Base-by-base conservation (phyloP, 1,140 invertebrate genomes). In the Zelostemma sp. region DNA sequence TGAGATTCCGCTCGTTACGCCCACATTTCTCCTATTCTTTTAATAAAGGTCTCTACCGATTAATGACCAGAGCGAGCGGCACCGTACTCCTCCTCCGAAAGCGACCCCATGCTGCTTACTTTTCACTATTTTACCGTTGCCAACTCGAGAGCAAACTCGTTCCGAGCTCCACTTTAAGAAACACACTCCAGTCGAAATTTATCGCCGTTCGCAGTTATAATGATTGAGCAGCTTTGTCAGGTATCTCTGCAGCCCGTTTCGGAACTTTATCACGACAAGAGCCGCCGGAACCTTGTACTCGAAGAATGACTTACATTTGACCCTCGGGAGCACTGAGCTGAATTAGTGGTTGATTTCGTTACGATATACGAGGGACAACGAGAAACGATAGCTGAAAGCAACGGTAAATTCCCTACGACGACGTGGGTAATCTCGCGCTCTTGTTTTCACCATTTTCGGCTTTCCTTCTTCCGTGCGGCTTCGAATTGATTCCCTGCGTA, bases 1-100 rank as follows among this genome's bases (percentile, higher is more conserved):
- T 72, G 56, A 72, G 59, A 50, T 70, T 77, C 19, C 12, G 25
- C 19, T 50, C 12, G 18, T 15, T 54, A 77, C 75, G 75, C 75
- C 75, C 71, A 73, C 76, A 74, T 74, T 75, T 74, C 62, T 75
- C 64, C 38, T 66, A 60, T 69, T 73, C 72, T 77, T 77, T 77
- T 73, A 77, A 75, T 77, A 73, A 77, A 75, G 62, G 66, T 25
- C 46, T 51, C 40, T 28, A 33, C 33, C 61, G 62, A 72, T 77
- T 76, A 76, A 73, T 72, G 66, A 69, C 46, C 46, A 48, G 9
- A 12, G 8, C 25, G 43, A 17, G 43, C 43, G 3, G 3, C 43
- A 21, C 18, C 19, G 16, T 18, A 6, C n/a, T 21, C n/a, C 17
- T 46, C 43, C 19, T 2, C 11, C 4, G 17, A 12, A 18, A 1